Conservation (phyloP, 2,888 invertebrate species). For the Adela reaumurella region DNA sequence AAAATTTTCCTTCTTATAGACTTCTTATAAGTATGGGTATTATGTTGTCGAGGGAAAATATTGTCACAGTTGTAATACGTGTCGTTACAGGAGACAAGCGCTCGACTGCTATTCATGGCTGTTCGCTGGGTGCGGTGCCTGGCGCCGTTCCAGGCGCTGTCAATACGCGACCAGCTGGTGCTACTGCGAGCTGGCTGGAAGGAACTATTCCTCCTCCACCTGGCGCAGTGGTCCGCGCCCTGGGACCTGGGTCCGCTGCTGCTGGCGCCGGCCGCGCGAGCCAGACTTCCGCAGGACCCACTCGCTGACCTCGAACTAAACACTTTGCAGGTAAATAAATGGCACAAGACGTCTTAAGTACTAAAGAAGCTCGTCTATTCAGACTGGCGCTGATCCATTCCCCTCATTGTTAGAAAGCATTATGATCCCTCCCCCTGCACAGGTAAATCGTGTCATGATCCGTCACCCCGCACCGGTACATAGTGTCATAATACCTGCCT, state of each 20-base stretch:
- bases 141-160: slow-evolving; percentile 86
- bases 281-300: slow-evolving; percentile 69
- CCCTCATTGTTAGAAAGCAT: too few species aligned
- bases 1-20: too few species aligned
- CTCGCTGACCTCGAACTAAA: slow-evolving; percentile 75
- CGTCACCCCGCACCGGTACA: too few species aligned
- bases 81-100: slow-evolving; percentile 85
- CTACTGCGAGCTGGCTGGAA: slow-evolving; percentile 84
- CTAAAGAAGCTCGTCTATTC: too few species aligned
- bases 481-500: too few species aligned
- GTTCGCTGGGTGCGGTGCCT: slow-evolving; percentile 92
- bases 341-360: too few species aligned
- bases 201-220: slow-evolving; percentile 82
- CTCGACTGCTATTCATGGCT: slow-evolving; percentile 89
- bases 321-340: slow-evolving; percentile 76
- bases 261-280: slow-evolving; percentile 73
- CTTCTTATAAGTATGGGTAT: too few species aligned
- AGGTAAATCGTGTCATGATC: too few species aligned
- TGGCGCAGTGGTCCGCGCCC: slow-evolving; percentile 87
- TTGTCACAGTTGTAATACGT: too few species aligned
- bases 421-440: too few species aligned
- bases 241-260: slow-evolving; percentile 81
- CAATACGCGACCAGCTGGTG: slow-evolving; percentile 81
- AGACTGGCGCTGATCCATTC: too few species aligned
- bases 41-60: too few species aligned